Evolutionary conservation across 2,113 vertebrate genomes (phyloP).

Genomic region (Atlantisia rogersi): DNA sequence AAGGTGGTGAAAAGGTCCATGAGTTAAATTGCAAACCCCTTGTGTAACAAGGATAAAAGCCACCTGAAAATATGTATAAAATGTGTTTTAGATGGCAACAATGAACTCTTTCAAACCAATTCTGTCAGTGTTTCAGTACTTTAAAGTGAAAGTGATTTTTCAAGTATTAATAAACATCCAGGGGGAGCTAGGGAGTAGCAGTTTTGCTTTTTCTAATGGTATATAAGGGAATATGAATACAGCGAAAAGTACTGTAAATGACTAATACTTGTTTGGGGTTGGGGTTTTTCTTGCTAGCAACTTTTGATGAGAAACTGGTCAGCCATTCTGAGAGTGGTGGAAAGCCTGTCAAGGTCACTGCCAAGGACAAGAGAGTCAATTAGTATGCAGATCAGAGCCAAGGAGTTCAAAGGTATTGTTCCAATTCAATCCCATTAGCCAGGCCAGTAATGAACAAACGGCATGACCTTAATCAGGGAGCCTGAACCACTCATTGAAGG

Average conservation of each 20-base stretch:
- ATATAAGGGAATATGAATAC: constrained; percentile 49
- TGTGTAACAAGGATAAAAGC: background rate
- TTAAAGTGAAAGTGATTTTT: constrained; percentile 59
- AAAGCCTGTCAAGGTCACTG: constrained; percentile 85
- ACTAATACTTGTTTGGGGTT: constrained; percentile 40
- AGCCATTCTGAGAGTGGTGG: constrained; percentile 66
- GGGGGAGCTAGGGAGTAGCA: constrained; percentile 81
- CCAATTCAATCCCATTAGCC: constrained; percentile 95
- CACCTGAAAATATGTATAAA: constrained; percentile 11
- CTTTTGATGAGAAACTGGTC: constrained; percentile 73
- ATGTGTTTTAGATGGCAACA: background rate
- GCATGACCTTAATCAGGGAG: constrained; percentile 90
- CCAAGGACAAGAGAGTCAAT: constrained; percentile 90
- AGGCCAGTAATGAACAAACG: constrained; percentile 87
- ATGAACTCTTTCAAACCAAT: constrained; percentile 63
- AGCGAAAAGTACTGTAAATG: constrained; percentile 42
- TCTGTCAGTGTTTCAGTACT: constrained; percentile 49
- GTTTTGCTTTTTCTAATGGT: constrained; percentile 49
- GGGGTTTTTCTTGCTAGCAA: constrained; percentile 60
- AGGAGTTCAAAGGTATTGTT: constrained; percentile 95
- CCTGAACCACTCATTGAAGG: constrained; percentile 71
- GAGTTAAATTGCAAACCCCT: background rate
- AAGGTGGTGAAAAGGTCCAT: background rate
- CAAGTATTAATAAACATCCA: constrained; percentile 66
- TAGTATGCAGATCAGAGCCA: constrained; percentile 95